phyloP scores from a whole-genome alignment of 2,113 vertebrate genomes.

The Lepus timidus region DNA sequence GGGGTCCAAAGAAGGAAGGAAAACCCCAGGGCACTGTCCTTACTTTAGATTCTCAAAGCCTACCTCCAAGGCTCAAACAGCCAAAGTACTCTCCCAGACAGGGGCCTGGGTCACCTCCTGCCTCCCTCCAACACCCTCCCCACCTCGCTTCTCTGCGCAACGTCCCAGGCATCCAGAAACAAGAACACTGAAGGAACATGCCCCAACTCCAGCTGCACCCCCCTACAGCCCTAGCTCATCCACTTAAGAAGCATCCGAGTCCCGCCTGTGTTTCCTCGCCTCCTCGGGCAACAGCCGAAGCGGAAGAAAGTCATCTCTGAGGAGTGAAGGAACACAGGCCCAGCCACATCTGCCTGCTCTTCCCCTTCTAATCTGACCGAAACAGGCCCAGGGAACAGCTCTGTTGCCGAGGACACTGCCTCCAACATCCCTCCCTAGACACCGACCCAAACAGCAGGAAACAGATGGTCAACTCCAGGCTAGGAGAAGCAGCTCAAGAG shows the following conservation, averaged over 20 bases:
- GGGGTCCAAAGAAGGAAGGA: background rate
- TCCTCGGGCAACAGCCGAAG: background rate
- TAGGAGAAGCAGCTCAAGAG: background rate
- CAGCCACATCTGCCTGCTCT: background rate
- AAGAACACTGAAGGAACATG: background rate
- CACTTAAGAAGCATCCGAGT: background rate
- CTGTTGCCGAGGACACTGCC: background rate
- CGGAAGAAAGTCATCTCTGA: background rate
- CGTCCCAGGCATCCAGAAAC: background rate
- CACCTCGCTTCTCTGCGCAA: background rate
- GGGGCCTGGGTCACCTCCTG: background rate
- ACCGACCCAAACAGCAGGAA: background rate
- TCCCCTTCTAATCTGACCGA: background rate
- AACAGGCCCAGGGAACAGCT: background rate
- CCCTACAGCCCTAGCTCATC: background rate
- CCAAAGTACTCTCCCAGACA: background rate
- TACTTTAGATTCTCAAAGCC: background rate
- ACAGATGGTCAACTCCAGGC: background rate
- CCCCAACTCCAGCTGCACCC: background rate
- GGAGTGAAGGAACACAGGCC: background rate
- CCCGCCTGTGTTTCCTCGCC: background rate
- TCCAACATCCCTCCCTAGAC: background rate
- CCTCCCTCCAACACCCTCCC: background rate
- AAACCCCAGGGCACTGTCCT: background rate
- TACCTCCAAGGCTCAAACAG: background rate